phyloP scores from a whole-genome alignment of 2,113 vertebrate genomes.

The Rhabdomys dilectus region DNA sequence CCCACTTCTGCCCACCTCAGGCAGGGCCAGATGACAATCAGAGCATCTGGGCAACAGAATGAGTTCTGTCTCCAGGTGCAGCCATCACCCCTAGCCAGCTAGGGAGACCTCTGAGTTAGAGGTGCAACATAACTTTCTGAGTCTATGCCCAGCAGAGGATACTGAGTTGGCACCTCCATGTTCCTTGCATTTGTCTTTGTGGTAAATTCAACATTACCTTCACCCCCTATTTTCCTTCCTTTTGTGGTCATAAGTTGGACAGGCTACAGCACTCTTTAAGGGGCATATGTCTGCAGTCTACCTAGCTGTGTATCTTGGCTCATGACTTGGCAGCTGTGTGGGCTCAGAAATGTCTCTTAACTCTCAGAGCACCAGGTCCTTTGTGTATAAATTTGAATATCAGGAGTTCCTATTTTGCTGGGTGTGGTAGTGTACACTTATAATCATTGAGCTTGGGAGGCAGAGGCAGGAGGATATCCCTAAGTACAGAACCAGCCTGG shows the following conservation, averaged over 20 bases:
- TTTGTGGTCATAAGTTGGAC: fast-evolving
- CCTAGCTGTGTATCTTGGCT: background rate
- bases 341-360: background rate
- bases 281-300: background rate
- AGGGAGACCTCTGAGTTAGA: background rate
- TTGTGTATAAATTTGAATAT: background rate
- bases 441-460: background rate
- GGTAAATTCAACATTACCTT: background rate
- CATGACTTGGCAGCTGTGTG: background rate
- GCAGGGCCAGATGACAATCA: background rate
- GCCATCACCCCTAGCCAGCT: background rate
- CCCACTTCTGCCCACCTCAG: background rate
- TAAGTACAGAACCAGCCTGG: background rate
- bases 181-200: background rate
- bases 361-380: background rate
- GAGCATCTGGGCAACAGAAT: background rate
- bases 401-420: background rate
- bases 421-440: background rate
- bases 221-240: background rate
- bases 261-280: background rate
- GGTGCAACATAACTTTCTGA: background rate
- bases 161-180: fast-evolving
- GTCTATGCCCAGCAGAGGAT: background rate
- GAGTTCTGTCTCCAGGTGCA: background rate
- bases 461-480: background rate